Conservation (phyloP, 2,888 invertebrate genomes). For the Unio pictorum region DNA sequence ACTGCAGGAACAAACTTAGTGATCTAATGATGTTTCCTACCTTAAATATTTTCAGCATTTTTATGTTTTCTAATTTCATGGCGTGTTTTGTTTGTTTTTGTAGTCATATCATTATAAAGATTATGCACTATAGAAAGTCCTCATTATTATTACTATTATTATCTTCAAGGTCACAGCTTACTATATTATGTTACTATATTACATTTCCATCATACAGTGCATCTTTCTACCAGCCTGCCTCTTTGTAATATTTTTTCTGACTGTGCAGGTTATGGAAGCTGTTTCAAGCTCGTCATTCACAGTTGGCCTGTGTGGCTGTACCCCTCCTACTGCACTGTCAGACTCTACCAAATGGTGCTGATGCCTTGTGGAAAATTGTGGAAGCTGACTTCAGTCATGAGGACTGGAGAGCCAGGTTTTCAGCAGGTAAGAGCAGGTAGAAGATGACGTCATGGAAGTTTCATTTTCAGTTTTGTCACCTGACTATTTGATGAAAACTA, state of each 20-base stretch:
- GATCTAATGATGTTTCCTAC: too few species aligned
- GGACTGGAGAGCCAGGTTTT: conserved; percentile 92
- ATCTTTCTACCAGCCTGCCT: too few species aligned
- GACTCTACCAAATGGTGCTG: conserved; percentile 92
- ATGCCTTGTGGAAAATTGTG: conserved; percentile 96
- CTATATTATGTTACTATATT: too few species aligned
- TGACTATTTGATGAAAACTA: background rate
- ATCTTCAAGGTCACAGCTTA: too few species aligned
- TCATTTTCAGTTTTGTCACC: background rate
- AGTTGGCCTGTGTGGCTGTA: conserved; percentile 92
- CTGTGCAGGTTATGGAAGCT: conserved; percentile 88
- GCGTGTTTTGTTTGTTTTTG: too few species aligned
- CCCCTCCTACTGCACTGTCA: conserved; percentile 95
- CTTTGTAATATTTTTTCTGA: background rate
- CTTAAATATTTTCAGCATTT: too few species aligned
- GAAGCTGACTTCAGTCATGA: conserved; percentile 93
- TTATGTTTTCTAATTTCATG: too few species aligned
- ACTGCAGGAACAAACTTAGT: too few species aligned
- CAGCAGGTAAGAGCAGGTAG: conserved; percentile 78
- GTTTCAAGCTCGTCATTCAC: conserved; percentile 92
- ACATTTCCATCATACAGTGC: too few species aligned
- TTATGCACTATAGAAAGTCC: too few species aligned
- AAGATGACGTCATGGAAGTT: background rate
- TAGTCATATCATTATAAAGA: too few species aligned
- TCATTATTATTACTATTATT: too few species aligned